A percentile compares a stretch with the other conserved stretches of the same genome.
Conservation (phyloP, 2,113 vertebrate species). For the Chaetorhynchus papuensis region DNA sequence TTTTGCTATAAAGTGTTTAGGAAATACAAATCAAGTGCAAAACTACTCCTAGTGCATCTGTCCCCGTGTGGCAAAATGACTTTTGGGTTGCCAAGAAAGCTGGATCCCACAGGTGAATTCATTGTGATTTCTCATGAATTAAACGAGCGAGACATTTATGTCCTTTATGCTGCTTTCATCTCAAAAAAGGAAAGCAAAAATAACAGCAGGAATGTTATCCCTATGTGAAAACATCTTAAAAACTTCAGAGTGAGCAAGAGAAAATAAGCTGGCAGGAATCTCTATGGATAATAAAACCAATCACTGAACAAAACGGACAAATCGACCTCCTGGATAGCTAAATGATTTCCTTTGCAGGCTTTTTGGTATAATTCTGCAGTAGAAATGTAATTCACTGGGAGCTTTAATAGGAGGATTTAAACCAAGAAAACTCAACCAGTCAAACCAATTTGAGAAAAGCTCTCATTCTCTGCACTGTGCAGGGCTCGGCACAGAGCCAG, state of each 20-base stretch:
- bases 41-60: not conserved
- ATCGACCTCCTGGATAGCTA: not conserved
- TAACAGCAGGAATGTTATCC: not conserved
- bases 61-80: not conserved
- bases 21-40: not conserved
- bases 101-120: not conserved
- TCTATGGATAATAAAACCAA: not conserved
- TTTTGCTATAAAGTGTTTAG: not conserved
- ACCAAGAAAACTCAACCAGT: not conserved
- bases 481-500: not conserved
- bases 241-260: not conserved
- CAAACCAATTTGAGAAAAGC: not conserved
- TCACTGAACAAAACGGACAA: not conserved
- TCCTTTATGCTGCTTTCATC: not conserved
- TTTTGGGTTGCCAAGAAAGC: not conserved
- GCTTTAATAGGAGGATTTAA: not conserved
- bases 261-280: not conserved
- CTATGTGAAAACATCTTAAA: not conserved
- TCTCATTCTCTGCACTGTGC: not conserved
- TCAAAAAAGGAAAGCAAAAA: not conserved
- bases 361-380: not conserved
- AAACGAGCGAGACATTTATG: not conserved
- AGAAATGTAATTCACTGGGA: not conserved
- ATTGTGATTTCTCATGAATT: not conserved
- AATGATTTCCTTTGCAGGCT: not conserved